Base-by-base conservation (phyloP, 1,140 invertebrate species). In the Ceratina australensis region DNA sequence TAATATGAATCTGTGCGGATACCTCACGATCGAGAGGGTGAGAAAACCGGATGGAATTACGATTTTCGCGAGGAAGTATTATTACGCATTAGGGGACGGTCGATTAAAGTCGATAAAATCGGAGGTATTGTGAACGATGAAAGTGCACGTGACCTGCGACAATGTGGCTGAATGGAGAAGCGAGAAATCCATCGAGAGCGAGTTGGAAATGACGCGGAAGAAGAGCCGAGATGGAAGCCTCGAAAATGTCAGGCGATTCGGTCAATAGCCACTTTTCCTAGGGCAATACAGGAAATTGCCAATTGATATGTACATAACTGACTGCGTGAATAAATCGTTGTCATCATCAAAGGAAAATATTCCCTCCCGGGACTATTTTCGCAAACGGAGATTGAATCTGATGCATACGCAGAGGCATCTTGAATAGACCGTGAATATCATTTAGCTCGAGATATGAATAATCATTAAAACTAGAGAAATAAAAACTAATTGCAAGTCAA, bases 201-300 rank as follows among this genome's bases (percentile, higher is more conserved):
- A 26, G 72, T 68, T 49, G 54, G 54, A 75, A 75, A 75, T 68
- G 64, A 68, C 33, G 64, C 42, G 73, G 52, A 59, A 75, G 24
- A 24, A 15, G 20, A 47, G 42, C 59, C 18, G 73, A 42, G 33
- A 59, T 68, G 54, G 42, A 33, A 28, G 24, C 54, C 16, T 49
- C 26, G 54, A 47, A 59, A 75, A 68, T 60, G 15, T 22, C 73
- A 47, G 42, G 8, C 42, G 73, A 75, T 75, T 68, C 54, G 22
- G 18, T 57, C 54, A 68, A 68, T 68, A 18, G 64, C 22, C 73
- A 68, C 73, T 75, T 75, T 75, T 60, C 64, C 49, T 33, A 22
- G 42, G 5, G 64, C 24, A 59, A 24, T 18, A 57, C 22, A 20
- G 64, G 64, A 68, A 75, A 75, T 59, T 59, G 10, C 24, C 64